Evolutionary conservation across 2,113 vertebrate genomes (phyloP).

Genomic region (Atractosteus spatula): DNA sequence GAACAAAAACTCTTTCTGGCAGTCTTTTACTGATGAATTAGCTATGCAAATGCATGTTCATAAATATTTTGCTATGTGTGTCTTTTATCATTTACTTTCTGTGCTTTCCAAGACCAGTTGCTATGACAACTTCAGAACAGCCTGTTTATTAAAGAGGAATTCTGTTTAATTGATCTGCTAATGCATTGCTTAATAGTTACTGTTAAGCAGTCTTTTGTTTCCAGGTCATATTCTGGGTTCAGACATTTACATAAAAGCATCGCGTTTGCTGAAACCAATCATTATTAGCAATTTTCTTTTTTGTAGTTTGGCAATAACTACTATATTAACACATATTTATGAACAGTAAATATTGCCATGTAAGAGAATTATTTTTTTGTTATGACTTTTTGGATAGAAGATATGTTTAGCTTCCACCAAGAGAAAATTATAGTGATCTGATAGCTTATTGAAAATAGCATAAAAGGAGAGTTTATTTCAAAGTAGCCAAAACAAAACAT

Average conservation of each 20-base stretch:
- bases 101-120: slow-evolving; percentile 76
- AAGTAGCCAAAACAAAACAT: slow-evolving; percentile 22
- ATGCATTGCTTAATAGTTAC: slow-evolving; percentile 91
- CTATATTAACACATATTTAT: slow-evolving; percentile 73
- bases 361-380: slow-evolving; percentile 69
- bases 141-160: slow-evolving; percentile 81
- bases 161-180: slow-evolving; percentile 98
- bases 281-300: slow-evolving; percentile 88
- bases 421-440: slow-evolving; percentile 64
- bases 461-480: slow-evolving; percentile 13
- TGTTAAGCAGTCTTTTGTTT: slow-evolving; percentile 94
- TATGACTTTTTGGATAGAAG: slow-evolving; percentile 49
- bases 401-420: slow-evolving; percentile 29
- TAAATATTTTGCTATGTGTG: slow-evolving; percentile 66
- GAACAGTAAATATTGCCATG: slow-evolving; percentile 87
- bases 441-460: slow-evolving; percentile 22
- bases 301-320: slow-evolving; percentile 82
- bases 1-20: neutral
- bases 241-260: slow-evolving; percentile 95
- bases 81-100: slow-evolving; percentile 61
- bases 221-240: slow-evolving; percentile 91
- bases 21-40: slow-evolving; percentile 38
- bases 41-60: slow-evolving; percentile 71
- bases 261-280: slow-evolving; percentile 83
- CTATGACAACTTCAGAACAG: slow-evolving; percentile 72